Conservation (phyloP, 2,113 vertebrate species). For the Bos indicus region DNA sequence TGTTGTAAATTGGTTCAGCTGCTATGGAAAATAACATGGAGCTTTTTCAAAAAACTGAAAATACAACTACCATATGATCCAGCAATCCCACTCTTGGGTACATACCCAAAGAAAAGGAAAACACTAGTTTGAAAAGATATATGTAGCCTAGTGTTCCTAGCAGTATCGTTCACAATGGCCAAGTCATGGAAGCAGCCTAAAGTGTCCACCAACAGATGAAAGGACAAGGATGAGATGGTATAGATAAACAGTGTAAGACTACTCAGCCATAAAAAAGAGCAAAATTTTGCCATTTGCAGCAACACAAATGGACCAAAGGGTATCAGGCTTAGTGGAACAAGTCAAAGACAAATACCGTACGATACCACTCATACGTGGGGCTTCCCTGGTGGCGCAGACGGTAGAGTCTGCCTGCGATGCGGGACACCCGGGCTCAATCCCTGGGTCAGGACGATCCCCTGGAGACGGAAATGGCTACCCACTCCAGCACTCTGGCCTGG, state of each 20-base stretch:
- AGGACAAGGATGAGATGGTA: not conserved
- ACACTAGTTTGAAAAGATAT: not conserved
- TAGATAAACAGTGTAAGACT: too few species aligned
- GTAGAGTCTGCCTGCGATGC: not conserved
- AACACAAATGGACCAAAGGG: not conserved
- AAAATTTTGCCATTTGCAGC: not conserved
- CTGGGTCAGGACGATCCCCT: not conserved
- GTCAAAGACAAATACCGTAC: not conserved
- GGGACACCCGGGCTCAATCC: not conserved
- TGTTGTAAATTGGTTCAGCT: too few species aligned
- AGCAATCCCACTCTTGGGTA: not conserved
- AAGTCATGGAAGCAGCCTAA: not conserved
- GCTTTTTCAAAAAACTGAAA: not conserved
- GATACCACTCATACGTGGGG: not conserved
- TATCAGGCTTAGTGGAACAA: not conserved
- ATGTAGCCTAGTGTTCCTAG: not conserved
- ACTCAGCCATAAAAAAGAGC: not conserved
- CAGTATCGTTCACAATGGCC: not conserved
- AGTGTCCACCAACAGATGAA: not conserved
- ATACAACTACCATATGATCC: not conserved
- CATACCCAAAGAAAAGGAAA: not conserved
- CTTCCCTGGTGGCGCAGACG: not conserved
- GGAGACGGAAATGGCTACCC: not conserved
- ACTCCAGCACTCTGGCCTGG: not conserved
- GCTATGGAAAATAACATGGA: not conserved